Evolutionary conservation across 1,140 invertebrate genomes (phyloP).

Genomic region (Caenorhabditis inopinata): DNA sequence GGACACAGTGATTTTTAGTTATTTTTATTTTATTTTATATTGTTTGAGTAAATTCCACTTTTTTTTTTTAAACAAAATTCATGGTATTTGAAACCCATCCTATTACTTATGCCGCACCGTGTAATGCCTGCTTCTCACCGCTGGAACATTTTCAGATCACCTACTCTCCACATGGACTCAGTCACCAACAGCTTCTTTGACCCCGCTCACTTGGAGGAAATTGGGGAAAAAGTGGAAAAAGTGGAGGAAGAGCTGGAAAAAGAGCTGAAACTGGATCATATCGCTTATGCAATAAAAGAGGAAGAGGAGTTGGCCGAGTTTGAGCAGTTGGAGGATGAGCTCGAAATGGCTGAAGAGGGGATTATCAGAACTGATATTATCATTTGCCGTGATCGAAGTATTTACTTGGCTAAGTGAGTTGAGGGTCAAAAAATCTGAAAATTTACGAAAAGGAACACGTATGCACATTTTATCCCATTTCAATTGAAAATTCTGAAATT

Average conservation of each 20-base stretch:
- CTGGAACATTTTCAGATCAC: neutral
- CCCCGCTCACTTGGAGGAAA: neutral
- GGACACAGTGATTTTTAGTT: too few species aligned
- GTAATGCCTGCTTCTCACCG: too few species aligned
- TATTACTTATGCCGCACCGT: too few species aligned
- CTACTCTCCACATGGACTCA: neutral
- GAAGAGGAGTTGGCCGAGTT: constrained; percentile 35
- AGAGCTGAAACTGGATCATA: constrained; percentile 1
- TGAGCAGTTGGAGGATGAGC: constrained; percentile 33
- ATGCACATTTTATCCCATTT: too few species aligned
- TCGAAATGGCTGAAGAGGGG: constrained; percentile 27
- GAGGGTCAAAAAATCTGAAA: too few species aligned
- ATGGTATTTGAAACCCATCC: too few species aligned
- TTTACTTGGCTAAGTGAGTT: constrained; percentile 34
- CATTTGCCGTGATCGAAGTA: constrained; percentile 1
- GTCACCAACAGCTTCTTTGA: constrained; percentile 3
- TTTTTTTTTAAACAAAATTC: too few species aligned
- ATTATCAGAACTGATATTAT: constrained; percentile 33
- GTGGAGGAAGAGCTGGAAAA: constrained; percentile 11
- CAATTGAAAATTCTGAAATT: too few species aligned
- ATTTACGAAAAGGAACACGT: too few species aligned
- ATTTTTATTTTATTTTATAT: too few species aligned
- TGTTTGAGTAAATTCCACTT: too few species aligned
- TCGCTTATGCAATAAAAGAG: neutral
- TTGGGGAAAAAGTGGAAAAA: constrained; percentile 21